Evolutionary conservation across 2,888 invertebrate genomes (phyloP), one percentile per base, ranked within the genome.

Genomic region (Mimachlamys varia): DNA sequence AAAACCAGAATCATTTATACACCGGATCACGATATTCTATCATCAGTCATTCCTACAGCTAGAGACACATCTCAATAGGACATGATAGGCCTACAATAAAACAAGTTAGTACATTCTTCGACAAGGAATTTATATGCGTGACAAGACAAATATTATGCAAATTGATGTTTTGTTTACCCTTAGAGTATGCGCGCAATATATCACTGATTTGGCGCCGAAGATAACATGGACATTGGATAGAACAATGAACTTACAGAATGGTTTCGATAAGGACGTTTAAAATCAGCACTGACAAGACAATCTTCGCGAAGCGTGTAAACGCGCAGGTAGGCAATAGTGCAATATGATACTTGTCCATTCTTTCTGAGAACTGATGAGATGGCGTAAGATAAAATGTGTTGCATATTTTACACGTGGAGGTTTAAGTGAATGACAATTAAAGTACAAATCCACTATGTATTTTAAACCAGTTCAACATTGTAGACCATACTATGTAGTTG

Each of bases 141-240:
- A 76, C 76, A 15, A 33, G 13, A 76, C 33, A 76, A 76, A 76
- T 33, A 76, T 76, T 76, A 76, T 76, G 76, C 76, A 33, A 76
- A 76, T 76, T 76, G 33, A 13, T 76, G 76, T 33, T 27, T 76
- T 76, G 76, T 76, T 76, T 33, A 27, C 76, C 19, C 10, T 3
- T 76, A 33, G 27, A 22, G 76, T 15, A 27, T 22, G 33, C 33
- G 27, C 27, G 76, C 76, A 10, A 33, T 76, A 76, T 76, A 76
- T 33, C 33, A 76, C 0, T 76, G 76, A 58, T 76, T 27, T 76
- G 76, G 76, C 76, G 76, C 76, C 76, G 10, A 76, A 22, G 33
- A 33, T 76, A 76, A 7, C 76, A 76, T 33, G 1, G 0, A 76
- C 15, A 76, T 27, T 15, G 33, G 12, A 27, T 22, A n/a, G 62